Evolutionary conservation across 2,113 vertebrate genomes (phyloP), one percentile per base, ranked within the genome.

Genomic region (Aix galericulata): DNA sequence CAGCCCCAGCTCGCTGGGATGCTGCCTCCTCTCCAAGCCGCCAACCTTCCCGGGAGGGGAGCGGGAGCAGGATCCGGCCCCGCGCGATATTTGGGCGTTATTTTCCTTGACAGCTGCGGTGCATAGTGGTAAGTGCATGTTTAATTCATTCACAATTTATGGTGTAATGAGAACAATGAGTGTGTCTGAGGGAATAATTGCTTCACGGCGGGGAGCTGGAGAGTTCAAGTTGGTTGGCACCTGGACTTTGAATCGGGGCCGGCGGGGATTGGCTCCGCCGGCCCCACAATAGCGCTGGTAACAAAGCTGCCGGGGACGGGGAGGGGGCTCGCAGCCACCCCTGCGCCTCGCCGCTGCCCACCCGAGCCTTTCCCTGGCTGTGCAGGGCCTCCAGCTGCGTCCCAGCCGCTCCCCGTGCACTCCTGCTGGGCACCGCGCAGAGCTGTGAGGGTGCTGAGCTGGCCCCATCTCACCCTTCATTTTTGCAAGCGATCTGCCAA

Each of bases 41-140:
- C 84, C 68, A 93, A 48, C 82, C 81, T 89, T 87, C 72, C 93
- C 13, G 44, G 89, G 88, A 93, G 83, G 68, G 88, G 82, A 78
- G 38, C 0, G 18, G 82, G 71, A 93, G 86, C 74, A 3, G 93
- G 88, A 81, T 59, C 84, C 62, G 15, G 83, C 93, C 84, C 92
- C 2, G 3, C 1, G 9, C 3, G 40, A 94, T 92, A 94, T 91
- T 91, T 60, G 62, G 90, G 88, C 36, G 91, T 90, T 88, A 90
- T 95, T 96, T 96, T 88, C 91, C 93, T 88, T 96, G 93, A 95
- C 87, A 94, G 95, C 92, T 95, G 93, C 86, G 87, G 91, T 92
- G 87, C 80, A 90, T 21, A 82, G 92, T 59, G 64, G 86, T 94
- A 94, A 92, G 93, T 74, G 87, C 55, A 73, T 87, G 93, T 96